Evolutionary conservation across 2,888 invertebrate species (phyloP).

Genomic region (Drosophila nr. perissopoda): DNA sequence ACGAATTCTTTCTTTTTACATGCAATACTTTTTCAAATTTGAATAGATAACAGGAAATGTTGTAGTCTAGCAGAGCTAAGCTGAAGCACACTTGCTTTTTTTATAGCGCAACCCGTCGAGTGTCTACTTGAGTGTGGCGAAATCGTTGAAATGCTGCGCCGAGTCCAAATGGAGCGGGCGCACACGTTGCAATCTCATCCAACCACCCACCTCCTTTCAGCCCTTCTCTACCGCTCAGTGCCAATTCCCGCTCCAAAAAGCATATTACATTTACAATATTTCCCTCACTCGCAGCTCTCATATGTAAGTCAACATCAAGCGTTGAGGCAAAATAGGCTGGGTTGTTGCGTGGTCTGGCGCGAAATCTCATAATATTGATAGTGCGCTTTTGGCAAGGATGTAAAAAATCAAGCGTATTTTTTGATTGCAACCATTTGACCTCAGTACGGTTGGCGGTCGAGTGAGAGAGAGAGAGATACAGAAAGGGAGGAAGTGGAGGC

Average conservation of each 20-base stretch:
- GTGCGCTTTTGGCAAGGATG: slow-evolving; percentile 49
- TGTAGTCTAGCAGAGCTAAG: background rate
- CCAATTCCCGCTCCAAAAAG: slow-evolving; percentile 47
- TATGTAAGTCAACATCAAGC: slow-evolving; percentile 31
- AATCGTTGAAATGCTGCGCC: slow-evolving; percentile 61
- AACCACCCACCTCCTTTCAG: background rate
- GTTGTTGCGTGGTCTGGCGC: slow-evolving; percentile 8
- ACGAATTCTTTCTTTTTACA: background rate
- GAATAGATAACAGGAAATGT: slow-evolving; percentile 27
- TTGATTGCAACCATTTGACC: slow-evolving; percentile 66
- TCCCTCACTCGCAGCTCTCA: slow-evolving; percentile 45
- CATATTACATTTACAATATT: slow-evolving; percentile 79
- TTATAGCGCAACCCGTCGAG: slow-evolving; percentile 49
- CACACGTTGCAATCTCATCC: slow-evolving; percentile 30
- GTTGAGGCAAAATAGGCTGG: background rate
- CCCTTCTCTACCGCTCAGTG: background rate
- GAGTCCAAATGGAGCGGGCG: slow-evolving; percentile 28
- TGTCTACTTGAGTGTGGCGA: slow-evolving; percentile 63
- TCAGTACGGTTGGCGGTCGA: slow-evolving; percentile 14
- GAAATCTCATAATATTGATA: slow-evolving; percentile 79
- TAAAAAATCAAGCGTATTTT: slow-evolving; percentile 66
- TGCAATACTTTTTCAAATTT: no score
- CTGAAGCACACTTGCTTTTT: slow-evolving; percentile 27
- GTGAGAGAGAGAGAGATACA: background rate
- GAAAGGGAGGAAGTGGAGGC: background rate